Base-by-base conservation (phyloP, 1,140 invertebrate species). In the Cheumatopsyche charites region DNA sequence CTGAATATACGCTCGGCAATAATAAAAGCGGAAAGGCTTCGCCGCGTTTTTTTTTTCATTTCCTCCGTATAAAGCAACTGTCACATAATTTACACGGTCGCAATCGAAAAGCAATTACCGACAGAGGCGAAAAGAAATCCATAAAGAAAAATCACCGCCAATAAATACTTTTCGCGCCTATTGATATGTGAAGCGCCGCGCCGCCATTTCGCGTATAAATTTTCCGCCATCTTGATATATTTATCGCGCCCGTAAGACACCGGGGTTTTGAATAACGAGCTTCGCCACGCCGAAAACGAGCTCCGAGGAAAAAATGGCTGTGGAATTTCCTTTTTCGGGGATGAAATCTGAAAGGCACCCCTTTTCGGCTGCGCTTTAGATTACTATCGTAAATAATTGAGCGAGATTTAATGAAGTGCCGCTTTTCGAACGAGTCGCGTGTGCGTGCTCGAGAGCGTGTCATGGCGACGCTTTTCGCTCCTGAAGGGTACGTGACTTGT, bases 361-460 rank as follows among this genome's bases (percentile, higher is more conserved):
- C 63, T 66, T 66, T 66, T 47, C 52, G 17, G 55, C 19, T 26
- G 11, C 36, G 66, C 63, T 11, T 58, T 63, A 73, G 72, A 73
- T 73, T 73, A 66, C 72, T 73, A 73, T 73, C 72, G 65, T 73
- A 73, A 73, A 73, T 73, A 73, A 73, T 73, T 73, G 72, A 73
- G 72, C 58, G 67, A 69, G 72, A 69, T 73, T 69, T 73, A 73
- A 73, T 73, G 72, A 73, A 73, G 72, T 73, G 72, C 68, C 72
- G 68, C 72, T 62, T 36, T 45, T 47, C 23, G 36, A 66, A 41
- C 13, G 21, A 15, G 61, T 47, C 29, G 29, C 42, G 26, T 23
- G 17, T 23, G 41, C 29, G 62, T 63, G 62, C 62, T 42, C 62
- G 41, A 63, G 41, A 26, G 42, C 62, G 62, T 63, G 29, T 15